A percentile compares a stretch with the other conserved stretches of the same genome.
phyloP scores from a whole-genome alignment of 1,140 invertebrate species.

The Ladona fulva region DNA sequence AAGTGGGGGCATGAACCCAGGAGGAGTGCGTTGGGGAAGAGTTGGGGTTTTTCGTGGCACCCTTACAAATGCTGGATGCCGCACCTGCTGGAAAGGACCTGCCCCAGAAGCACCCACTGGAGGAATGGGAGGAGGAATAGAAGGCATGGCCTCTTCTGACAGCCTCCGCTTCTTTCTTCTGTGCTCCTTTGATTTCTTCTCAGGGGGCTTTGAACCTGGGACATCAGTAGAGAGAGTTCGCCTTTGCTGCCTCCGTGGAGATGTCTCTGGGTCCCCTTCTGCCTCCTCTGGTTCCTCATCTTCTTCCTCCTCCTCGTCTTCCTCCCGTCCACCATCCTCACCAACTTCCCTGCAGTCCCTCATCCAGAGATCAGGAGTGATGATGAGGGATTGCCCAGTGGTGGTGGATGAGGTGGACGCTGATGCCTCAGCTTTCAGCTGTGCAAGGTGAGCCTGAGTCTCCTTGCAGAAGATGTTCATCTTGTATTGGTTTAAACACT shows the following conservation, averaged over 20 bases:
- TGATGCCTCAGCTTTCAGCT: slow-evolving; percentile 40
- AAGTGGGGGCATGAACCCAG: not conserved
- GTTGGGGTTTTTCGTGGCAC: slow-evolving; percentile 35
- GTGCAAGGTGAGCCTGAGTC: slow-evolving; percentile 77
- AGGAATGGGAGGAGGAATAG: slow-evolving; percentile 28
- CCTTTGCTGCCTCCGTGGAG: slow-evolving; percentile 28
- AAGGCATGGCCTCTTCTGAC: slow-evolving; percentile 28
- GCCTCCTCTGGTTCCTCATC: slow-evolving; percentile 35
- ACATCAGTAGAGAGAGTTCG: slow-evolving; percentile 26
- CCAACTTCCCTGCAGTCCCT: slow-evolving; percentile 64
- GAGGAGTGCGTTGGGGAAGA: slow-evolving; percentile 24
- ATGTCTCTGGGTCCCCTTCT: slow-evolving; percentile 28
- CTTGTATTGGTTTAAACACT: slow-evolving; percentile 90
- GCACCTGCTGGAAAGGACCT: slow-evolving; percentile 28
- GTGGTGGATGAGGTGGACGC: slow-evolving; percentile 37
- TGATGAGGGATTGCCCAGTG: slow-evolving; percentile 44
- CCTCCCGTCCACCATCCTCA: slow-evolving; percentile 31
- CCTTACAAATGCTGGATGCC: slow-evolving; percentile 34
- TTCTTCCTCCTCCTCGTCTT: slow-evolving; percentile 30
- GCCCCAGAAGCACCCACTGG: slow-evolving; percentile 33
- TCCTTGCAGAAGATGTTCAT: slow-evolving; percentile 92
- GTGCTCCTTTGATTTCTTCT: slow-evolving; percentile 34
- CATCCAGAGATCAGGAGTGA: slow-evolving; percentile 81
- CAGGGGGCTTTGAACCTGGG: not conserved
- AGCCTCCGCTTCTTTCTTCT: slow-evolving; percentile 31